These are phyloP conservation scores for Chalcosyrphus nemorum DNA, from an alignment of 2,888 invertebrate genomes.

Conservation along the genomic window DNA sequence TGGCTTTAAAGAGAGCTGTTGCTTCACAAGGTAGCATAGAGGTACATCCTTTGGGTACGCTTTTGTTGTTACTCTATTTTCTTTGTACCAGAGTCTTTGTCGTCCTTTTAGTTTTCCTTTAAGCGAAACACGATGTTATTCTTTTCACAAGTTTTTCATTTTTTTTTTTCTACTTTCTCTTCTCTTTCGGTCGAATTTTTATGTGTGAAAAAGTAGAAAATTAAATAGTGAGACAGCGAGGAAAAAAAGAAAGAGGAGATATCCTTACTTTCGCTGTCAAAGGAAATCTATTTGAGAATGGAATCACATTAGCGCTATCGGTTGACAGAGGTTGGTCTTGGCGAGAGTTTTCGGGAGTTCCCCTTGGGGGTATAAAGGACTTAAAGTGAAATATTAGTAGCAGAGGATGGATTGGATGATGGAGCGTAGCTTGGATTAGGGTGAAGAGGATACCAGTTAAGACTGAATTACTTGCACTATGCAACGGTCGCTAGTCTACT, in stretches of 20 bases:
- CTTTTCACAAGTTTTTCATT: conserved; percentile 59
- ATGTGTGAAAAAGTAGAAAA: conserved; percentile 69
- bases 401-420: neutral
- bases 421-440: too few species aligned
- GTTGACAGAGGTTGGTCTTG: conserved; percentile 61
- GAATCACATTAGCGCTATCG: conserved; percentile 70
- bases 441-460: too few species aligned
- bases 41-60: conserved; percentile 47
- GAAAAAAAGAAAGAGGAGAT: neutral
- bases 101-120: conserved; percentile 17
- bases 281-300: conserved; percentile 65
- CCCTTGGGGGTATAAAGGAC: neutral
- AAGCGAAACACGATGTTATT: conserved; percentile 68
- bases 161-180: conserved; percentile 55
- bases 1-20: conserved; percentile 70
- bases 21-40: conserved; percentile 39
- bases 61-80: conserved; percentile 60
- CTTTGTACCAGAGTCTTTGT: conserved; percentile 35
- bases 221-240: conserved; percentile 51
- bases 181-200: conserved; percentile 71
- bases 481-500: too few species aligned
- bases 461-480: too few species aligned
- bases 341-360: neutral
- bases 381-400: conserved; percentile 23
- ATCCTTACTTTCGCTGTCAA: conserved; percentile 36